These are phyloP conservation scores for Calidris pugnax DNA, from an alignment of 2,113 vertebrate genomes.

Conservation along the genomic window DNA sequence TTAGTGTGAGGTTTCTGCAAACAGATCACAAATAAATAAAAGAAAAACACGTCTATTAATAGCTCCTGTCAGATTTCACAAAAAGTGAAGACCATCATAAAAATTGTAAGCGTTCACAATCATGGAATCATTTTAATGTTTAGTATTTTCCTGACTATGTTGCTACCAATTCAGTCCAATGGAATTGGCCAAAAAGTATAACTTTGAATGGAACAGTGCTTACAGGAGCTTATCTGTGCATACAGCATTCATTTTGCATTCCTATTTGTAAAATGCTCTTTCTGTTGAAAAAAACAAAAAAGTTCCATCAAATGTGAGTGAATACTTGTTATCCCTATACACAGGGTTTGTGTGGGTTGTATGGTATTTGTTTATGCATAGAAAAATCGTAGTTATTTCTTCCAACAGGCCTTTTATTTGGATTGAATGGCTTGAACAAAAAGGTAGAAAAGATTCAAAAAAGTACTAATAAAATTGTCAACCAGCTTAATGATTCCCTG, in stretches of 20 bases:
- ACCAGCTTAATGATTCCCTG: conserved; percentile 76
- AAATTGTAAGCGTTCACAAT: neutral
- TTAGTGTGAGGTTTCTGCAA: neutral
- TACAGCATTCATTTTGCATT: neutral
- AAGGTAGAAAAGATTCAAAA: conserved; percentile 69
- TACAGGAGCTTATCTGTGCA: neutral
- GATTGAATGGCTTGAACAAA: conserved; percentile 71
- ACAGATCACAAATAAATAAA: neutral
- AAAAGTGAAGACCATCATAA: neutral
- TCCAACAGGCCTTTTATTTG: conserved; percentile 72
- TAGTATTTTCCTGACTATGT: neutral
- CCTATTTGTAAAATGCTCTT: neutral
- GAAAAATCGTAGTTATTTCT: neutral
- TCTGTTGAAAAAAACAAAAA: neutral
- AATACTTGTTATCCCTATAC: neutral
- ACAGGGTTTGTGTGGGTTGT: neutral
- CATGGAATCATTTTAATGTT: neutral
- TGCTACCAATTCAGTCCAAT: neutral
- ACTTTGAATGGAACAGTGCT: neutral
- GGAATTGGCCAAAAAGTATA: neutral
- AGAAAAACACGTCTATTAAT: neutral
- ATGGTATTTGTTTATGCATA: neutral
- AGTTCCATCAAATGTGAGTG: neutral
- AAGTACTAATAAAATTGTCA: conserved; percentile 64
- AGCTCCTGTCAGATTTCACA: neutral